Percentiles rank a stretch among this genome's conserved stretches.
phyloP scores from a whole-genome alignment of 2,888 invertebrate genomes.

The Miltochrista miniata region DNA sequence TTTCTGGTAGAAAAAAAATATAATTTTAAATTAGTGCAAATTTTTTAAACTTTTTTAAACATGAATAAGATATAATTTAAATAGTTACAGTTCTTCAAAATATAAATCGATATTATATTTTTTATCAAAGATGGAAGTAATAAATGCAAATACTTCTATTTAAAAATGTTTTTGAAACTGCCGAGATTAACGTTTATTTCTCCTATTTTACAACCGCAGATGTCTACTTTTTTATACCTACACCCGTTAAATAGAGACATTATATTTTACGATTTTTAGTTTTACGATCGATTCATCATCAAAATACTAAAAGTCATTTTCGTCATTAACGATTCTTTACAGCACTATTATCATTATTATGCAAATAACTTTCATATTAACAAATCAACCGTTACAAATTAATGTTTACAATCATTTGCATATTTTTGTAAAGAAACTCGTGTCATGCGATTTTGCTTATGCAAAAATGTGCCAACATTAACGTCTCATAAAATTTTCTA shows the following conservation, averaged over 20 bases:
- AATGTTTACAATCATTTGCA: constrained; percentile 79
- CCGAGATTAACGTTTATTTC: constrained; percentile 11
- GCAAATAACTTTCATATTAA: constrained; percentile 69
- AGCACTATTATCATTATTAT: constrained; percentile 63
- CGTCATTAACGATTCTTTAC: constrained; percentile 54
- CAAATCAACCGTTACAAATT: constrained; percentile 83
- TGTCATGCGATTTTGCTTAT: constrained; percentile 63
- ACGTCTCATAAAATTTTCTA: constrained; percentile 61
- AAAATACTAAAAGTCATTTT: constrained; percentile 73
- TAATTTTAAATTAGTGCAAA: no score
- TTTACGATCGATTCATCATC: constrained; percentile 72
- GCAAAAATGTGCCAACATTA: constrained; percentile 54
- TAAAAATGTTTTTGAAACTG: no score
- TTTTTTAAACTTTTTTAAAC: no score
- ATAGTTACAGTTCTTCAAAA: no score
- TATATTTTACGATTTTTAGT: constrained; percentile 57
- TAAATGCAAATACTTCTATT: no score
- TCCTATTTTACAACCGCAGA: constrained; percentile 60
- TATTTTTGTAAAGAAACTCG: constrained; percentile 72
- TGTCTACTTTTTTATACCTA: constrained; percentile 39
- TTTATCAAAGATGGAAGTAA: no score
- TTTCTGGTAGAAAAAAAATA: no score
- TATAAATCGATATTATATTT: no score
- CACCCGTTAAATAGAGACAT: constrained; percentile 52
- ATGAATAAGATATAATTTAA: no score